These are phyloP conservation scores for Cataglyphis livida DNA, from an alignment of 2,888 invertebrate species.

Conservation along the genomic window DNA sequence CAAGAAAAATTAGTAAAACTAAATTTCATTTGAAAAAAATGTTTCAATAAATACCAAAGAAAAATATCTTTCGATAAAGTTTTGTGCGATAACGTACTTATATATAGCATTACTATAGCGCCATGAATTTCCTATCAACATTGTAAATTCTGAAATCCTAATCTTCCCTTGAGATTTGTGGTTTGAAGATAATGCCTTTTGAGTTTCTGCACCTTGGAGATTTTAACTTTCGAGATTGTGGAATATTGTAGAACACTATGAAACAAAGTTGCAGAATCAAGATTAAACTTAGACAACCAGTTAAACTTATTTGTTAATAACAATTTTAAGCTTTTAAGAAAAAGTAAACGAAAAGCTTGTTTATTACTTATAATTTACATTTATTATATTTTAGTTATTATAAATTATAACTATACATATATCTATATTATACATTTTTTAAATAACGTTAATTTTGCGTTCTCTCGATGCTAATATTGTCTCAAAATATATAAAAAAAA, in stretches of 20 bases:
- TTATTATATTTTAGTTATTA: too few species aligned
- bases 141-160: slow-evolving; percentile 46
- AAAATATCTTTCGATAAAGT: slow-evolving; percentile 35
- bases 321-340: slow-evolving; percentile 23
- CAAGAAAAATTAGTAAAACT: slow-evolving; percentile 12
- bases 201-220: slow-evolving; percentile 52
- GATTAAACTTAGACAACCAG: slow-evolving; percentile 8
- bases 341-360: neutral
- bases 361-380: too few species aligned
- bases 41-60: slow-evolving; percentile 2
- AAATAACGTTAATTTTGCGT: neutral
- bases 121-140: slow-evolving; percentile 53
- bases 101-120: slow-evolving; percentile 31
- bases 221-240: slow-evolving; percentile 47
- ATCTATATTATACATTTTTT: neutral
- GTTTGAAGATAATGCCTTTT: slow-evolving; percentile 53
- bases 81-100: slow-evolving; percentile 34
- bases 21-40: slow-evolving; percentile 16
- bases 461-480: neutral
- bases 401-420: neutral
- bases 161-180: slow-evolving; percentile 46
- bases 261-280: slow-evolving; percentile 26
- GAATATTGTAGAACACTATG: slow-evolving; percentile 33
- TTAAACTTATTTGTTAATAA: slow-evolving; percentile 47
- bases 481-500: neutral